Percentiles rank a stretch among this genome's conserved stretches.
phyloP scores from a whole-genome alignment of 2,113 vertebrate genomes.

The Motacilla alba region DNA sequence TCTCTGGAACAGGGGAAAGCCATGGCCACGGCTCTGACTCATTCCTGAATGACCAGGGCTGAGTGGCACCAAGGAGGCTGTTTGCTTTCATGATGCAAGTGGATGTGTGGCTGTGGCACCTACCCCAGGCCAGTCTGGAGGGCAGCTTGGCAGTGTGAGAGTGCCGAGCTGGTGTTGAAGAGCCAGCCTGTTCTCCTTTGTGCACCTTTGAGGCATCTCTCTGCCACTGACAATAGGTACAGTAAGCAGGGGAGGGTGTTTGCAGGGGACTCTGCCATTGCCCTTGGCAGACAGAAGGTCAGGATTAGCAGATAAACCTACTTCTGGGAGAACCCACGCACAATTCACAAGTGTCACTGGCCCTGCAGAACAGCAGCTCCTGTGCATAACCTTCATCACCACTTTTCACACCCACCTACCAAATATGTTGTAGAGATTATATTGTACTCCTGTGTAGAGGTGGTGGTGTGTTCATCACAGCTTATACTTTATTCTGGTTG shows the following conservation, averaged over 20 bases:
- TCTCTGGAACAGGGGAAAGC: background rate
- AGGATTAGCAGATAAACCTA: background rate
- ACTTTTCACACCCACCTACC: background rate
- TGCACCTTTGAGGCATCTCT: background rate
- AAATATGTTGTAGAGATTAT: background rate
- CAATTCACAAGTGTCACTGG: background rate
- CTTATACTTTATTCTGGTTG: background rate
- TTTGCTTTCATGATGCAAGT: background rate
- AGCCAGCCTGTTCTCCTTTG: background rate
- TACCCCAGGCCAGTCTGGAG: background rate
- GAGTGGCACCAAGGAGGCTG: background rate
- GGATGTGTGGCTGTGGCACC: background rate
- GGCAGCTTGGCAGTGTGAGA: rapidly evolving
- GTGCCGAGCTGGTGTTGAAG: rapidly evolving
- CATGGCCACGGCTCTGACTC: background rate
- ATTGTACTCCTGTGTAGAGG: background rate
- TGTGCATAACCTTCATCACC: background rate
- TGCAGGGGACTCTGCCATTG: background rate
- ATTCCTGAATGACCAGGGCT: background rate
- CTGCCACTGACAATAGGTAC: background rate
- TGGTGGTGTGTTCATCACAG: background rate
- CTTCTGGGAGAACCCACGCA: background rate
- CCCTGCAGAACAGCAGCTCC: background rate
- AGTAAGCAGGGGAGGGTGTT: background rate
- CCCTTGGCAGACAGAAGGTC: background rate